Evolutionary conservation across 2,797 vertebrate genomes (phyloP).

Genomic region (Centropyge bicolor): DNA sequence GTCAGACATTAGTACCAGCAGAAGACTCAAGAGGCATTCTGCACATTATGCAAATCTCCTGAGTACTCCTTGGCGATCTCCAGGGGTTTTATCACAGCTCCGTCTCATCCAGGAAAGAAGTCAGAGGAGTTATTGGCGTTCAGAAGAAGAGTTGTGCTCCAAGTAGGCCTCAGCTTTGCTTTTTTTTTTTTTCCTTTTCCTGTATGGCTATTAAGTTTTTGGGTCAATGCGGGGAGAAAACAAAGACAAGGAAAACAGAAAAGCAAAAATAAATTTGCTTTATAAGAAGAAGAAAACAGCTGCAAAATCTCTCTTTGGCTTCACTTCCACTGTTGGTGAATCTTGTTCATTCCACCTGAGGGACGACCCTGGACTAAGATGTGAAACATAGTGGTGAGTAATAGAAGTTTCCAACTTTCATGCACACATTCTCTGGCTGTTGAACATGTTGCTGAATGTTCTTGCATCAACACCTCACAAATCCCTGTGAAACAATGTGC

Average conservation of each 20-base stretch:
- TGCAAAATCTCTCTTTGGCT: not conserved
- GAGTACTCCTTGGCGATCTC: constrained; percentile 41
- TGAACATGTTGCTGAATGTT: constrained; percentile 1
- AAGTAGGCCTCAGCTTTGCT: constrained; percentile 43
- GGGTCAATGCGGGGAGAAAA: constrained; percentile 9
- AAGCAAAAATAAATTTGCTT: constrained; percentile 17
- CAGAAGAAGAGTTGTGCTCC: constrained; percentile 43
- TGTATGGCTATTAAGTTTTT: constrained; percentile 26
- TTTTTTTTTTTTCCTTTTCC: constrained; percentile 2
- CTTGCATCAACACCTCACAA: not conserved
- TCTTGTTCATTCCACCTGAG: constrained; percentile 23
- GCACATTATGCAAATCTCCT: constrained; percentile 58
- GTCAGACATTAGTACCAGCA: constrained; percentile 73
- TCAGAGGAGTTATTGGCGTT: constrained; percentile 36
- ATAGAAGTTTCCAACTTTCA: constrained; percentile 37
- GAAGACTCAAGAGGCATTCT: constrained; percentile 61
- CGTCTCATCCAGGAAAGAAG: constrained; percentile 51
- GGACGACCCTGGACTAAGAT: constrained; percentile 22
- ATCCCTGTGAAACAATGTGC: not conserved
- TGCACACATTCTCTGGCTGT: constrained; percentile 10
- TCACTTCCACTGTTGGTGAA: constrained; percentile 26
- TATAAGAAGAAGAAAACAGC: constrained; percentile 23
- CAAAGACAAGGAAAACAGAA: constrained; percentile 21
- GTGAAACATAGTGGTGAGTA: constrained; percentile 68
- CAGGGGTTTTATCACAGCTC: constrained; percentile 45